phyloP scores from a whole-genome alignment of 1,140 invertebrate species.

The Nasonia vitripennis region DNA sequence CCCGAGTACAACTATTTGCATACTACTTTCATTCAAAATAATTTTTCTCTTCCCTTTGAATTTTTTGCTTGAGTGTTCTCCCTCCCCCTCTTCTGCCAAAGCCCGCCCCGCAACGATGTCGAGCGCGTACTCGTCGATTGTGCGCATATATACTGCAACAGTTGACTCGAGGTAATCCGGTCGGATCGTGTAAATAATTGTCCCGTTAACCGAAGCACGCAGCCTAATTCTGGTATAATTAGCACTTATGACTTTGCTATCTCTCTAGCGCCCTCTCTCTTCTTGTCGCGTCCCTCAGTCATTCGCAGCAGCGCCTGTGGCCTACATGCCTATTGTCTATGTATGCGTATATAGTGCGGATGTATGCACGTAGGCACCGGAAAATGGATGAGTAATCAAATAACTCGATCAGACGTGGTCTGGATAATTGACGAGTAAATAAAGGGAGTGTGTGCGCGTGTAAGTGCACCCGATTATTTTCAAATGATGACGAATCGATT shows the following conservation, averaged over 20 bases:
- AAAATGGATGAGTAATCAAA: slow-evolving; percentile 24
- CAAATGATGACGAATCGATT: not conserved
- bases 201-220: not conserved
- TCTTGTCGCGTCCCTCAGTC: not conserved
- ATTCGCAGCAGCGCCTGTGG: not conserved
- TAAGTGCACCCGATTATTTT: slow-evolving; percentile 1
- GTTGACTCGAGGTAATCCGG: not conserved
- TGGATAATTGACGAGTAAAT: slow-evolving; percentile 35
- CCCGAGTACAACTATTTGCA: too few species aligned
- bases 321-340: not conserved
- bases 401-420: slow-evolving; percentile 36
- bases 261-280: not conserved
- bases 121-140: too few species aligned
- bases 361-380: not conserved
- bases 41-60: not conserved
- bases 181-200: slow-evolving; percentile 18
- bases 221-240: slow-evolving; percentile 24
- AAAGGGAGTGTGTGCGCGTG: not conserved
- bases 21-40: too few species aligned
- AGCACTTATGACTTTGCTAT: slow-evolving; percentile 13
- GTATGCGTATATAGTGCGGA: too few species aligned
- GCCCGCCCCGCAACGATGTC: not conserved
- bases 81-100: not conserved
- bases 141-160: not conserved
- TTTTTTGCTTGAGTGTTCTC: not conserved